These are phyloP conservation scores for Muscicapa striata DNA, from an alignment of 2,797 vertebrate species.

Conservation along the genomic window DNA sequence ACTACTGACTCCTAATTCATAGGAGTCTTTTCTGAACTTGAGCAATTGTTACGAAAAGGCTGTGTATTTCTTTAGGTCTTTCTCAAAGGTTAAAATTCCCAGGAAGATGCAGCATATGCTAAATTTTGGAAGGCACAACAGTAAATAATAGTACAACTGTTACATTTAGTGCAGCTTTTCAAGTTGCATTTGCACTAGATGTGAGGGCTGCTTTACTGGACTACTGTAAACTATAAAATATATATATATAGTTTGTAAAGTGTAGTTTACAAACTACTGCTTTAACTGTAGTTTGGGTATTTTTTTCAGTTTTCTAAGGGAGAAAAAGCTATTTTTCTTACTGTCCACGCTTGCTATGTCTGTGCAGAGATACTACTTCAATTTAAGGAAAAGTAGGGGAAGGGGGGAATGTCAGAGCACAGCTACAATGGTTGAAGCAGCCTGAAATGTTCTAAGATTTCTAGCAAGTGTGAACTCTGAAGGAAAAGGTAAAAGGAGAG, in stretches of 20 bases:
- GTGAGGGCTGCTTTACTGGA: background rate
- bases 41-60: background rate
- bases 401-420: background rate
- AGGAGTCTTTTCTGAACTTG: background rate
- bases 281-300: background rate
- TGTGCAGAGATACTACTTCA: background rate
- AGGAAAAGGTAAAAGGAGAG: background rate
- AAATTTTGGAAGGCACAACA: background rate
- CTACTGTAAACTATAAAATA: too few species aligned
- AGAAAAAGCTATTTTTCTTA: background rate
- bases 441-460: background rate
- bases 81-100: background rate
- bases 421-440: background rate
- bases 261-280: too few species aligned
- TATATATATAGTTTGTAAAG: too few species aligned
- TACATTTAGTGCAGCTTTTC: background rate
- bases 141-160: background rate
- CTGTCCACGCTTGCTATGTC: accelerated
- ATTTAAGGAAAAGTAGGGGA: background rate
- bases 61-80: background rate
- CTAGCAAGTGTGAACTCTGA: background rate
- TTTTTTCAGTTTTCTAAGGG: background rate
- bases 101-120: background rate
- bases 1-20: background rate
- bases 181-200: background rate